Evolutionary conservation across 1,140 invertebrate species (phyloP).

Genomic region (Ganaspis sp.): DNA sequence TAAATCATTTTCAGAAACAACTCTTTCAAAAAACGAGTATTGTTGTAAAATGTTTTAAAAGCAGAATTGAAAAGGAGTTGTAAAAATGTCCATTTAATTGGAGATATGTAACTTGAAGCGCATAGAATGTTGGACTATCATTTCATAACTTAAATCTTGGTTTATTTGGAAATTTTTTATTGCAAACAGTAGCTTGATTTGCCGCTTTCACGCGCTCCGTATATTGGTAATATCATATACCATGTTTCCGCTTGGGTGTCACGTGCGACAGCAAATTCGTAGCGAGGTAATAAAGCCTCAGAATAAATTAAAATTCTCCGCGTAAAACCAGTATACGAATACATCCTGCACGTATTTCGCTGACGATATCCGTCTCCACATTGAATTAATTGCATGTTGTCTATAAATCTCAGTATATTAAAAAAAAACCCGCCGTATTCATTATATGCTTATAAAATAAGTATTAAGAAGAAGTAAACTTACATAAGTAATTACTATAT

Average conservation of each 20-base stretch:
- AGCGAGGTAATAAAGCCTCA: conserved; percentile 11
- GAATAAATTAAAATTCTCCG: conserved; percentile 25
- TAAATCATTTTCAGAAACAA: too few species aligned
- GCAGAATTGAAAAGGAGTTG: neutral
- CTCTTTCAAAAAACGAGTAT: too few species aligned
- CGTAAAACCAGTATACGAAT: conserved; percentile 1
- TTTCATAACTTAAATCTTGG: neutral
- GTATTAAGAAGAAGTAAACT: too few species aligned
- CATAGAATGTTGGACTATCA: neutral
- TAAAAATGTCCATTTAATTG: neutral
- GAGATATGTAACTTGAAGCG: neutral
- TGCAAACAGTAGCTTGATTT: conserved; percentile 21
- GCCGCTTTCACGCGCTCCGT: neutral
- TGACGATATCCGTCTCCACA: conserved; percentile 16
- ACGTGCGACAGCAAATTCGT: conserved; percentile 25
- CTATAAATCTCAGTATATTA: conserved; percentile 24
- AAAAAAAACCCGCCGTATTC: neutral
- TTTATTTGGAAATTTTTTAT: neutral
- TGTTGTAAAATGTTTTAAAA: too few species aligned
- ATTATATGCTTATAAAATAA: neutral
- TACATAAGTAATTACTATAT: too few species aligned
- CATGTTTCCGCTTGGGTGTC: conserved; percentile 22
- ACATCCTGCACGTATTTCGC: conserved; percentile 13
- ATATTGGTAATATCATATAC: conserved; percentile 18
- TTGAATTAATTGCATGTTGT: conserved; percentile 16